A percentile compares a stretch with the other conserved stretches of the same genome.
phyloP scores from a whole-genome alignment of 2,113 vertebrate species.

The Nycticorax nycticorax region DNA sequence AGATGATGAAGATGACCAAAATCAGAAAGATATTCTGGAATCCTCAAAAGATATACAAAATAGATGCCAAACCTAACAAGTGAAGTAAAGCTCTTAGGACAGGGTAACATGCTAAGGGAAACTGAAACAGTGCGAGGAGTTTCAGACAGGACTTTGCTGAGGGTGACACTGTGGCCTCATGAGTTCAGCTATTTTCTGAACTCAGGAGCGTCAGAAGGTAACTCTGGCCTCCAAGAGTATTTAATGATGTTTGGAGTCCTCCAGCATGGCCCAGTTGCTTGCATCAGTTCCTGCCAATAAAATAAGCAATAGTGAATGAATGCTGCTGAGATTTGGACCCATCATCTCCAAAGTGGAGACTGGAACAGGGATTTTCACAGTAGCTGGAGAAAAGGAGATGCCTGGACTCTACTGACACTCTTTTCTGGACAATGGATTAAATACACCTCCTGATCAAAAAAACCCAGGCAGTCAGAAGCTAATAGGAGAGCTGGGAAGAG shows the following conservation, averaged over 20 bases:
- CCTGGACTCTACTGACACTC: not conserved
- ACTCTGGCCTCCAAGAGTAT: not conserved
- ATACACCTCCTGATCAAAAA: not conserved
- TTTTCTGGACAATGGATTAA: not conserved
- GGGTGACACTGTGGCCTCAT: not conserved
- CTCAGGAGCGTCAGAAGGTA: not conserved
- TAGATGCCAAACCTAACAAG: not conserved
- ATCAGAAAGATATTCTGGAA: not conserved
- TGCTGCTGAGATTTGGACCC: not conserved
- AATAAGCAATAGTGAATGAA: not conserved
- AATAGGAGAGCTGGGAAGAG: not conserved
- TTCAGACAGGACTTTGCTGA: rapidly evolving
- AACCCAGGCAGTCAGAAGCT: not conserved
- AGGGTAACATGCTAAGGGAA: not conserved
- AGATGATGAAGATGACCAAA: not conserved
- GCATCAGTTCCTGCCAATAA: not conserved
- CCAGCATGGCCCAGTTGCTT: not conserved
- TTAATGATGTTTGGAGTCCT: not conserved
- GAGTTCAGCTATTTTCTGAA: not conserved
- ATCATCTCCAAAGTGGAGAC: not conserved
- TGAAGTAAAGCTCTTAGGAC: not conserved
- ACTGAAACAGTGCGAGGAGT: not conserved
- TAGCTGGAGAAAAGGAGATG: not conserved
- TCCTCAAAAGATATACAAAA: not conserved
- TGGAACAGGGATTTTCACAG: not conserved